These are phyloP conservation scores for Boloria selene DNA, from an alignment of 2,888 invertebrate genomes.

Conservation along the genomic window DNA sequence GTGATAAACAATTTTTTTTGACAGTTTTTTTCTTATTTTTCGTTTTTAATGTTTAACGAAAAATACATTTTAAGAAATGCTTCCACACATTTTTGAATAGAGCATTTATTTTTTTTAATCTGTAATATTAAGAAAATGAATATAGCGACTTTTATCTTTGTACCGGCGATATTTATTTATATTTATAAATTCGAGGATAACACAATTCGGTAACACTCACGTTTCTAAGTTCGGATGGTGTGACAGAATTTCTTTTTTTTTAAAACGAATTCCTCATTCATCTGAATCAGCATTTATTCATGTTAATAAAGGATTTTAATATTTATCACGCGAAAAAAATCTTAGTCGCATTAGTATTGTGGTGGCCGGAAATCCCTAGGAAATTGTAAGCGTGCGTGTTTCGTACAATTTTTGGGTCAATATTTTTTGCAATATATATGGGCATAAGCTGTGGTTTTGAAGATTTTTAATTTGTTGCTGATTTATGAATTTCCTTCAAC, in stretches of 20 bases:
- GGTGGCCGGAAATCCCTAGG: conserved; percentile 28
- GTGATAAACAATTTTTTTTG: too few species aligned
- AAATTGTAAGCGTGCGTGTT: conserved; percentile 16
- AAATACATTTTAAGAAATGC: too few species aligned
- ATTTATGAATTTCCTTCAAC: too few species aligned
- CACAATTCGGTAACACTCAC: conserved; percentile 30
- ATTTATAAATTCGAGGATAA: conserved; percentile 25
- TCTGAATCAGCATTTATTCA: conserved; percentile 70
- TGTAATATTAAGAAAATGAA: not conserved
- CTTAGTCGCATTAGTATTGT: conserved; percentile 19
- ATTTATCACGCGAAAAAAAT: conserved; percentile 37
- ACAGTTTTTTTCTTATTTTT: too few species aligned
- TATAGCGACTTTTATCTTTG: not conserved
- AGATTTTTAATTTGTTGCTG: conserved; percentile 1
- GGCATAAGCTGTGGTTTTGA: conserved; percentile 9
- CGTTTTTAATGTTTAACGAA: too few species aligned
- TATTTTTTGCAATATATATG: not conserved
- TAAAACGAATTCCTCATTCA: conserved; percentile 51
- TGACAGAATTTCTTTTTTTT: conserved; percentile 48
- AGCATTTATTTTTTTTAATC: not conserved
- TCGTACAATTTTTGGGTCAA: not conserved
- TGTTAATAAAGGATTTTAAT: conserved; percentile 50
- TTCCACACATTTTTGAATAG: too few species aligned
- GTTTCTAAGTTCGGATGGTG: conserved; percentile 46
- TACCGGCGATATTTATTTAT: conserved; percentile 10